Base-by-base conservation (phyloP, 2,797 vertebrate genomes). In the Oryzias dopingdopingensis region DNA sequence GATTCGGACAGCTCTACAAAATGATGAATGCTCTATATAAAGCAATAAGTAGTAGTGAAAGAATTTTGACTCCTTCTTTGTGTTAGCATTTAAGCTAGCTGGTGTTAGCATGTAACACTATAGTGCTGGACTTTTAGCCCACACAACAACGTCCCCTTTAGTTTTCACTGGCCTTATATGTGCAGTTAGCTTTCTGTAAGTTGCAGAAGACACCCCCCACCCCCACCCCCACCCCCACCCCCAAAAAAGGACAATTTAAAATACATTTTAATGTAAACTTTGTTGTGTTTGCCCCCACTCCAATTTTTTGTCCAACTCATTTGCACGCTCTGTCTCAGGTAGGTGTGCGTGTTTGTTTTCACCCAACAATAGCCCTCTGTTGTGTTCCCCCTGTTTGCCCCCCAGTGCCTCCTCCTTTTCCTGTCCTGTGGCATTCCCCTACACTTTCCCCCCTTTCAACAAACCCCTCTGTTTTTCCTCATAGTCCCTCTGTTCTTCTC, bases 311-410 rank as follows among this genome's bases (percentile, higher is more conserved):
- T 64, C 23, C 42, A 1, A 2, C 37, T 59, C n/a, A 1, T 44
- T 60, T 40, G 6, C 42, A 51, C 56, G 26, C 57, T 60, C 54
- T 4, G 40, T 66, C 61, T 66, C 65, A 55, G 78, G 66, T 76
- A 69, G 62, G 53, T 60, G 56, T 52, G 29, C 43, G 76, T 71
- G 32, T 85, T 70, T 10, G 4, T 56, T 86, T 82, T 74, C 81
- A 55, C 12, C 6, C 1, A 64, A 88, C 83, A 88, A 84, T 56
- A 55, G 67, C 6, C 49, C 74, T 59, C 64, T 86, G 77, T 86
- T 76, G 13, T 42, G 46, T 49, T 43, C 49, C 46, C 40, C 12
- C 7, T 23, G 67, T 49, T 7, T 26, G 14, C 49, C 26, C 42
- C 32, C 52, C 48, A 32, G 17, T 37, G 32, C 57, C 54, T 59